Evolutionary conservation across 2,113 vertebrate species (phyloP), one percentile per base, ranked within the genome.

Genomic region (Mobula birostris): DNA sequence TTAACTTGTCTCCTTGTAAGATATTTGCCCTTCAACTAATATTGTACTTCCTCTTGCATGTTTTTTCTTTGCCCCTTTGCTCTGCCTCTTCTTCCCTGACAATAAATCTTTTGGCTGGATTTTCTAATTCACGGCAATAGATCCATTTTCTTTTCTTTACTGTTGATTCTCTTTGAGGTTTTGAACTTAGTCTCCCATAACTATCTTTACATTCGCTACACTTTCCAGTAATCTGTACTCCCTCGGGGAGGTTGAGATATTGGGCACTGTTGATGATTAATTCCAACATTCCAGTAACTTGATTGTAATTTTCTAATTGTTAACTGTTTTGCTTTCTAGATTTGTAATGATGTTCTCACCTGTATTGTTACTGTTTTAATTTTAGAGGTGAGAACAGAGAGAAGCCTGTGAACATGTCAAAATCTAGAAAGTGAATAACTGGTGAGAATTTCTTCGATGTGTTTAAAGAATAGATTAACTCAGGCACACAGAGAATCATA

Each of bases 391-490:
- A 68, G 29, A 90, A 61, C 29, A 66, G 61, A 90, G 58, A 90
- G 61, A 68, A 90, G 85, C 85, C 85, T 66, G 61, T 90, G 85
- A 68, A 90, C 83, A 61, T 66, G 85, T 90, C 85, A 90, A 32
- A 66, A 66, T 32, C 29, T 15, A 66, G 14, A 5, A 90, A n/a
- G 61, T 36, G 29, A 90, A 68, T 66, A 66, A 66, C 61, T 90
- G 29, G 85, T 68, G n/a, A 90, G 85, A 66, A 66, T 61, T 68
- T 90, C 58, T 66, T 90, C 85, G 32, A 17, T 61, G 32, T 90
- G 14, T 27, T 68, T n/a, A 90, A 90, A 90, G 85, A 90, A 90
- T 66, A n/a, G 85, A 66, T 90, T 90, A 66, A 15, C 61, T 90
- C 85, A 85, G 24, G 68, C 63, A 66, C 32, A 66, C 15, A 32